phyloP scores from a whole-genome alignment of 2,113 vertebrate genomes.

The Esox niger region DNA sequence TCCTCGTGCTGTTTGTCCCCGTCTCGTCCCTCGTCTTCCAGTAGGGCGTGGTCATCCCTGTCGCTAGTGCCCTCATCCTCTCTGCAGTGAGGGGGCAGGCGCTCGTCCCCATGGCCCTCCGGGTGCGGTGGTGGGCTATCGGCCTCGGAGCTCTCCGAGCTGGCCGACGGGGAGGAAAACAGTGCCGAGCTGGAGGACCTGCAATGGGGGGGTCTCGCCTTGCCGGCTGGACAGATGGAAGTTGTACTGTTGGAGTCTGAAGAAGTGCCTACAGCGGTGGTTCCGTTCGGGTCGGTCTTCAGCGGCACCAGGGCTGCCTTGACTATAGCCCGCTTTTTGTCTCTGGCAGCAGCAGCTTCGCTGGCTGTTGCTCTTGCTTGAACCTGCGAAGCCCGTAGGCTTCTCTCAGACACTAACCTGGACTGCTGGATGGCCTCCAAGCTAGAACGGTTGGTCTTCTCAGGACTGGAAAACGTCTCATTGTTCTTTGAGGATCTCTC shows the following conservation, averaged over 20 bases:
- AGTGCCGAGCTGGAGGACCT: slow-evolving; percentile 54
- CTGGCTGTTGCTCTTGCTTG: slow-evolving; percentile 72
- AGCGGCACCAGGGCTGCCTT: slow-evolving; percentile 72
- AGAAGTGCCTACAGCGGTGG: slow-evolving; percentile 54
- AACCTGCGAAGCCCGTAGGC: slow-evolving; percentile 52
- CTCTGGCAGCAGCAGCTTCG: slow-evolving; percentile 66
- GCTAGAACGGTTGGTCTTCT: slow-evolving; percentile 62
- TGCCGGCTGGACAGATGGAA: slow-evolving; percentile 59
- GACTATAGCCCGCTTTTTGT: slow-evolving; percentile 75
- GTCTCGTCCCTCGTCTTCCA: slow-evolving; percentile 65
- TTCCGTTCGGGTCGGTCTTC: slow-evolving; percentile 81
- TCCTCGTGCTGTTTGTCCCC: slow-evolving; percentile 85
- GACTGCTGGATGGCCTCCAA: slow-evolving; percentile 65
- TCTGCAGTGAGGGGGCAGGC: slow-evolving; percentile 33
- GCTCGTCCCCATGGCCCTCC: slow-evolving; percentile 25
- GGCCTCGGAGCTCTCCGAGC: slow-evolving; percentile 73
- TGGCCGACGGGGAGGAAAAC: slow-evolving; percentile 71
- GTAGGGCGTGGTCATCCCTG: slow-evolving; percentile 14
- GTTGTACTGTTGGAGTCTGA: slow-evolving; percentile 55
- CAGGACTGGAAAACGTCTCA: slow-evolving; percentile 61
- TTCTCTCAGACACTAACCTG: slow-evolving; percentile 57
- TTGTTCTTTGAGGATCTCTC: slow-evolving; percentile 73
- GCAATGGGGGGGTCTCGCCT: slow-evolving; percentile 44
- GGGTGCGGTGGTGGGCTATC: slow-evolving; percentile 60
- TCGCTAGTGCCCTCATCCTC: slow-evolving; percentile 66